Evolutionary conservation across 1,140 invertebrate species (phyloP).

Genomic region (Aricia agestis): DNA sequence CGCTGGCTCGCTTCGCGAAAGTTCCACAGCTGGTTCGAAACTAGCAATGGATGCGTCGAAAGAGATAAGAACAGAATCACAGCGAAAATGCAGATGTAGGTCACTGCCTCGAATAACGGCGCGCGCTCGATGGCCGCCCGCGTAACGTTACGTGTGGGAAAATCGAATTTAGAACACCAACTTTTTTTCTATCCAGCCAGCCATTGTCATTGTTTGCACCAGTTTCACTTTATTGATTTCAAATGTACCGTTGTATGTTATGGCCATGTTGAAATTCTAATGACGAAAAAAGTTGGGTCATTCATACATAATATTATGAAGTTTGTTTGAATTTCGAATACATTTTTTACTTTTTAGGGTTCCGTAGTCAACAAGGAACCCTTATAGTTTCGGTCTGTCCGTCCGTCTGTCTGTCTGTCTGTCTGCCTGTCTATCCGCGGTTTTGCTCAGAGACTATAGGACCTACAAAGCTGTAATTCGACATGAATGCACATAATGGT

Average conservation of each 20-base stretch:
- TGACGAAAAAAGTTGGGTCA: neutral
- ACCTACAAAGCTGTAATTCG: too few species aligned
- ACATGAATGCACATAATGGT: too few species aligned
- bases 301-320: neutral
- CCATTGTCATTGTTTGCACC: constrained; percentile 54
- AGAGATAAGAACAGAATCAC: constrained; percentile 37
- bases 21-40: constrained; percentile 26
- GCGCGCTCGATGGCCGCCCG: constrained; percentile 68
- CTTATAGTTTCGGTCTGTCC: too few species aligned
- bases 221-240: constrained; percentile 54
- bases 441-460: too few species aligned
- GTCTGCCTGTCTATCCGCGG: too few species aligned
- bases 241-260: constrained; percentile 52
- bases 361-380: too few species aligned
- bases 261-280: constrained; percentile 3
- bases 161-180: constrained; percentile 71
- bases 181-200: constrained; percentile 61
- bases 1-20: constrained; percentile 16
- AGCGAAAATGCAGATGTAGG: constrained; percentile 62
- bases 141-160: constrained; percentile 75
- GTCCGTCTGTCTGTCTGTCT: too few species aligned
- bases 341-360: too few species aligned
- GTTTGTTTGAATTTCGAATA: too few species aligned
- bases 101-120: constrained; percentile 73
- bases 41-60: constrained; percentile 39